Conservation (phyloP, 2,888 invertebrate genomes). For the Idaea straminata region DNA sequence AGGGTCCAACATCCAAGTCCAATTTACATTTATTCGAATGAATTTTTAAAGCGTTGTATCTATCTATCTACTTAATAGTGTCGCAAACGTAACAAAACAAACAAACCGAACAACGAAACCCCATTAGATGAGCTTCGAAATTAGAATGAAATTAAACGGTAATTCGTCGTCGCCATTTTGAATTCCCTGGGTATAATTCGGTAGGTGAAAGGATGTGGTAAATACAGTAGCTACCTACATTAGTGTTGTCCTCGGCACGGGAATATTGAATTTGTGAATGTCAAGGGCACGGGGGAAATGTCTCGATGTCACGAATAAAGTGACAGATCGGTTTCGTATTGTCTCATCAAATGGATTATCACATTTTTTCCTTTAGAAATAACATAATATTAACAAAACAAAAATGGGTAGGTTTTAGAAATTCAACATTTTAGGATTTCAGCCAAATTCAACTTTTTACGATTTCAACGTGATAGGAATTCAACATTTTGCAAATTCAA, state of each 20-base stretch:
- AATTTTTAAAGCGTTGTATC: too few species aligned
- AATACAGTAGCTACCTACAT: not conserved
- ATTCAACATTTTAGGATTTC: too few species aligned
- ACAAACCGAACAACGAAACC: not conserved
- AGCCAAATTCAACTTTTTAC: too few species aligned
- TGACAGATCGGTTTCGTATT: not conserved
- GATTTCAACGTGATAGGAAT: too few species aligned
- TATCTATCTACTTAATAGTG: not conserved
- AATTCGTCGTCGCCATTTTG: not conserved
- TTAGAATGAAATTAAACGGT: not conserved
- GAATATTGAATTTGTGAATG: not conserved
- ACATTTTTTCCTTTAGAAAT: not conserved
- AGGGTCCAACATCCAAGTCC: too few species aligned
- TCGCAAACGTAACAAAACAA: not conserved
- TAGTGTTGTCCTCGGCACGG: not conserved
- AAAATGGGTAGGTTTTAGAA: too few species aligned
- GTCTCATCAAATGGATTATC: not conserved
- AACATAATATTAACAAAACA: too few species aligned
- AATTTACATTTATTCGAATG: too few species aligned
- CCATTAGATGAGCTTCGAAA: not conserved
- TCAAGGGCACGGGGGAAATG: not conserved
- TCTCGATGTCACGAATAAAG: not conserved
- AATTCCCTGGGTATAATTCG: not conserved
- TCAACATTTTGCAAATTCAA: too few species aligned
- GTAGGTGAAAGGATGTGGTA: not conserved